Conservation (phyloP, 2,797 vertebrate species). For the Poeciliopsis presidionis region DNA sequence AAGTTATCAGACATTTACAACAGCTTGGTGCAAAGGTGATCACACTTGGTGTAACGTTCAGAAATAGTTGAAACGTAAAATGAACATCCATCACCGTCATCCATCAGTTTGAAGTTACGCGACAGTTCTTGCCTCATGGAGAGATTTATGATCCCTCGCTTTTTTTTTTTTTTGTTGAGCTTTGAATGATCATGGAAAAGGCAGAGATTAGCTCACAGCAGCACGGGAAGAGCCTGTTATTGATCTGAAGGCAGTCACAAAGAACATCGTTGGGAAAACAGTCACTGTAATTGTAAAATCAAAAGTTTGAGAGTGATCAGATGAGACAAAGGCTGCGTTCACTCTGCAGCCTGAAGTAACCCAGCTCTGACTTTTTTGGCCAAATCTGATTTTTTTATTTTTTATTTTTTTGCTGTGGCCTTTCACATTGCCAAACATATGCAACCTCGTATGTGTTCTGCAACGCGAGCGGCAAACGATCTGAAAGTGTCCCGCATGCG, state of each 20-base stretch:
- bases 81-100: not conserved
- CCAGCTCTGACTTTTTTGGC: no score
- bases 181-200: not conserved
- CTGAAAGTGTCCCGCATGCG: no score
- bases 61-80: not conserved
- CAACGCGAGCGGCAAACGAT: no score
- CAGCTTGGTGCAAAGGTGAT: not conserved
- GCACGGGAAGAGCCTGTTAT: not conserved
- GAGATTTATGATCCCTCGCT: not conserved
- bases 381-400: no score
- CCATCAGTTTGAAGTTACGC: not conserved
- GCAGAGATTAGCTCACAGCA: not conserved
- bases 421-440: no score
- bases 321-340: not conserved
- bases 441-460: no score
- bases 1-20: not conserved
- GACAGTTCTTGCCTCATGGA: not conserved
- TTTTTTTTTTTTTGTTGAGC: not conserved
- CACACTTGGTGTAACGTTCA: not conserved
- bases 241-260: not conserved
- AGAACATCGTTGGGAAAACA: not conserved
- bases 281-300: not conserved
- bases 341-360: no score
- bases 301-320: not conserved
- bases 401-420: no score